These are phyloP conservation scores for Heterodera filipjevi DNA, from an alignment of 2,888 invertebrate species.

Conservation along the genomic window DNA sequence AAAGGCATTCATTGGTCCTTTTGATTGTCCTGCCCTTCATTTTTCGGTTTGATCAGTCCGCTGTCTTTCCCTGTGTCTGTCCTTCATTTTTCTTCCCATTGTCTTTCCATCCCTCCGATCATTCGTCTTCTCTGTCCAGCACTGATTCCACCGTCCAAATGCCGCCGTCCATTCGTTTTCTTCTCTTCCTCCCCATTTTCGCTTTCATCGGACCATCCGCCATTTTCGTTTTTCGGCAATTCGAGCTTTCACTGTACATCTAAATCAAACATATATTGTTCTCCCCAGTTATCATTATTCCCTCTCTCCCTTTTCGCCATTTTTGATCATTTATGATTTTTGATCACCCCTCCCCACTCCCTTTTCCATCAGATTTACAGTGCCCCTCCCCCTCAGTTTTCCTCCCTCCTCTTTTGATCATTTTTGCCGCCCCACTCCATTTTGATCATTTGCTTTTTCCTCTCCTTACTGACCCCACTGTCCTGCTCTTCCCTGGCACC, in stretches of 20 bases:
- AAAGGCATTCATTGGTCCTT: too few species aligned
- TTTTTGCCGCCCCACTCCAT: neutral
- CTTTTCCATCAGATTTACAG: neutral
- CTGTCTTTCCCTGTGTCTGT: neutral
- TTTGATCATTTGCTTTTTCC: neutral
- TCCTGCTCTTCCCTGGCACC: neutral
- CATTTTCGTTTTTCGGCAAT: neutral
- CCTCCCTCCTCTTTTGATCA: neutral
- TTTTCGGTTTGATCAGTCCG: neutral
- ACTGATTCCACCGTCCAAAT: neutral
- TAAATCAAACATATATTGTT: neutral
- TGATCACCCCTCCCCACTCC: neutral
- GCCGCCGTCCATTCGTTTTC: neutral
- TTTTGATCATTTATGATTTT: neutral
- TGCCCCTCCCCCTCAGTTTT: neutral
- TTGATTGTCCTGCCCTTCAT: too few species aligned
- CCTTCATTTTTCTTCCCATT: neutral
- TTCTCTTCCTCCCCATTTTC: neutral
- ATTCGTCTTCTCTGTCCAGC: neutral
- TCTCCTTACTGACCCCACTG: neutral
- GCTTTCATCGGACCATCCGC: neutral
- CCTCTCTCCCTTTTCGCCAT: neutral
- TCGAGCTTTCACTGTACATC: slow-evolving; percentile 1
- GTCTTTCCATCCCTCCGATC: too few species aligned
- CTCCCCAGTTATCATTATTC: too few species aligned